These are phyloP conservation scores for Drosophila malerkotliana DNA, from an alignment of 1,140 invertebrate species.

Conservation along the genomic window DNA sequence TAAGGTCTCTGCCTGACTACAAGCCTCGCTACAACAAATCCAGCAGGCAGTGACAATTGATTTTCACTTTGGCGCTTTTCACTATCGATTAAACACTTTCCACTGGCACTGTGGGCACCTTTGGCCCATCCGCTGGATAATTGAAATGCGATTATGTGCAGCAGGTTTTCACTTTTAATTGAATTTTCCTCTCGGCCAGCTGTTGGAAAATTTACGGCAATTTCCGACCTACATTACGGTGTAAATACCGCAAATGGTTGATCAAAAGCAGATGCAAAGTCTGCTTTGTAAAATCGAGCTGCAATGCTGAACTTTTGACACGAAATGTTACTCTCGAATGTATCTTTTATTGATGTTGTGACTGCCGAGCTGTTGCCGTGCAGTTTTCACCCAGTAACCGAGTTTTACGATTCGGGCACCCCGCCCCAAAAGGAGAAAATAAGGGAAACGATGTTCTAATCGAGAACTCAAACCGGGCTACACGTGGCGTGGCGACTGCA, in stretches of 20 bases:
- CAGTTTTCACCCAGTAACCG: conserved; percentile 79
- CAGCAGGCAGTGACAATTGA: conserved; percentile 38
- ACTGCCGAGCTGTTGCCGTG: conserved; percentile 41
- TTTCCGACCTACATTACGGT: conserved; percentile 71
- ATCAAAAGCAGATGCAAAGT: conserved; percentile 55
- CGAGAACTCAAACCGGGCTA: conserved; percentile 9
- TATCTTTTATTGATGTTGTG: conserved; percentile 44
- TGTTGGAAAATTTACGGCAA: conserved; percentile 38
- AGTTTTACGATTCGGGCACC: conserved; percentile 56
- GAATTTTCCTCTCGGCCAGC: conserved; percentile 45
- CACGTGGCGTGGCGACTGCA: conserved; percentile 60
- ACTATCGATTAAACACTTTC: conserved; percentile 77
- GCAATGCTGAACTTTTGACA: conserved; percentile 46
- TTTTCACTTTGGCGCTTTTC: conserved; percentile 60
- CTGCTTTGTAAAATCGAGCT: conserved; percentile 1
- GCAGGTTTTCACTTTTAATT: conserved; percentile 60
- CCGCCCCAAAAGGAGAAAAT: conserved; percentile 50
- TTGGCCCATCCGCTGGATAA: conserved; percentile 47
- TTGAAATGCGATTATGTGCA: conserved; percentile 34
- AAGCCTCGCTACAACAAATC: conserved; percentile 1
- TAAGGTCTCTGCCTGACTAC: conserved; percentile 26
- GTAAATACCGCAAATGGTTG: conserved; percentile 15
- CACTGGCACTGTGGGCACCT: conserved; percentile 36
- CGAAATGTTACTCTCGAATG: conserved; percentile 21
- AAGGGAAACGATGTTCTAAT: conserved; percentile 1